Conservation (phyloP, 2,888 invertebrate species). For the Entomobrya proxima region DNA sequence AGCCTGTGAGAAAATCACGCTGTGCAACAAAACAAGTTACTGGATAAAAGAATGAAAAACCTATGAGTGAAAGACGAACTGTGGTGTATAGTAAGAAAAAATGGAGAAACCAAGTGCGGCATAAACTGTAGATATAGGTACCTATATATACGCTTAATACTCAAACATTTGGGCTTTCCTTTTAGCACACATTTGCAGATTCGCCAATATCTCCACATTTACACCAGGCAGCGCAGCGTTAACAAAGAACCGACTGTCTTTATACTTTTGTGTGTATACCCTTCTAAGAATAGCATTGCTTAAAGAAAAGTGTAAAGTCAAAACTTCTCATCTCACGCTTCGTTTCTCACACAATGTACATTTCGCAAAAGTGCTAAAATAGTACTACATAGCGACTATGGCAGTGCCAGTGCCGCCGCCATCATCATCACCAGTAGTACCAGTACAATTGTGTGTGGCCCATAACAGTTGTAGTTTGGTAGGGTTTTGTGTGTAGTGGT, state of each 20-base stretch:
- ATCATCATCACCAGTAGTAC: conserved; percentile 1
- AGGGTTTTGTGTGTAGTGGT: neutral
- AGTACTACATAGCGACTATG: no score
- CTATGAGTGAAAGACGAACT: neutral
- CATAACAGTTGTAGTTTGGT: conserved; percentile 61
- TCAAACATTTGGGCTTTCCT: neutral
- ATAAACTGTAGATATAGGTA: neutral
- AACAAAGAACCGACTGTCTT: neutral
- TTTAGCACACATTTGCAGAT: neutral
- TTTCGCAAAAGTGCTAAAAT: no score
- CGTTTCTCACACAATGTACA: conserved; percentile 65
- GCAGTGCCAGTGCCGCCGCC: conserved; percentile 37
- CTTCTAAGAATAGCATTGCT: neutral
- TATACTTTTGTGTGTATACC: neutral
- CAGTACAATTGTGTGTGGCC: conserved; percentile 48
- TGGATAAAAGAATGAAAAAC: neutral
- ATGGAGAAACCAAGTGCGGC: neutral
- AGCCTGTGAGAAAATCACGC: conserved; percentile 49
- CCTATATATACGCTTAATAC: neutral
- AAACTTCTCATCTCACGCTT: conserved; percentile 66
- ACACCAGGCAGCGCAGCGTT: neutral
- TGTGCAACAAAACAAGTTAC: conserved; percentile 48
- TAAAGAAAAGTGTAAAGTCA: conserved; percentile 60
- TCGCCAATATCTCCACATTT: neutral
- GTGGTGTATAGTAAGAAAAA: neutral